These are phyloP conservation scores for Strix aluco DNA, from an alignment of 2,113 vertebrate genomes.

Conservation along the genomic window DNA sequence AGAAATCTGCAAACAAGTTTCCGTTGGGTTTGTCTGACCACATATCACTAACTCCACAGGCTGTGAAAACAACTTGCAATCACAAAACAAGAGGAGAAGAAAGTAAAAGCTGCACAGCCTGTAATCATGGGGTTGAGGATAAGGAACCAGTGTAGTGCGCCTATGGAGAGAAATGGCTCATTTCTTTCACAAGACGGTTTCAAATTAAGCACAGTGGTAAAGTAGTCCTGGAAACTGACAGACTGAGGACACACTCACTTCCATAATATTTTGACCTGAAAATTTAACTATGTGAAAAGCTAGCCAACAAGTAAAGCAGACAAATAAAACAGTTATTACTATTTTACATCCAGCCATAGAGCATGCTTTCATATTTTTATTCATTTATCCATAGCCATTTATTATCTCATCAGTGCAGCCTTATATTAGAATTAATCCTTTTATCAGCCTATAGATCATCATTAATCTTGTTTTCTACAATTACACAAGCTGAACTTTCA, in stretches of 20 bases:
- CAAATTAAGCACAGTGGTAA: not conserved
- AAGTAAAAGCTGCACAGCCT: not conserved
- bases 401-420: not conserved
- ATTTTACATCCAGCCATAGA: not conserved
- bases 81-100: not conserved
- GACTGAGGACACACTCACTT: not conserved
- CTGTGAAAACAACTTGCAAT: not conserved
- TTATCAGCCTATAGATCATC: not conserved
- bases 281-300: not conserved
- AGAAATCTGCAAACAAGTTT: not conserved
- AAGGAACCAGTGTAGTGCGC: not conserved
- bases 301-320: not conserved
- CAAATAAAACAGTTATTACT: not conserved
- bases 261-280: not conserved
- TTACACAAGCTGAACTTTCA: not conserved
- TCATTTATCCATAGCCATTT: not conserved
- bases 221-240: not conserved
- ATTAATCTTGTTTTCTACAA: not conserved
- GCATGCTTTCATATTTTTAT: not conserved
- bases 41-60: not conserved
- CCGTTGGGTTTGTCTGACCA: not conserved
- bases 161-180: not conserved
- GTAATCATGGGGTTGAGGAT: not conserved
- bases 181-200: not conserved
- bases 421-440: not conserved